Evolutionary conservation across 2,888 invertebrate genomes (phyloP), one percentile per base, ranked within the genome.

Genomic region (Caenorhabditis sinica): DNA sequence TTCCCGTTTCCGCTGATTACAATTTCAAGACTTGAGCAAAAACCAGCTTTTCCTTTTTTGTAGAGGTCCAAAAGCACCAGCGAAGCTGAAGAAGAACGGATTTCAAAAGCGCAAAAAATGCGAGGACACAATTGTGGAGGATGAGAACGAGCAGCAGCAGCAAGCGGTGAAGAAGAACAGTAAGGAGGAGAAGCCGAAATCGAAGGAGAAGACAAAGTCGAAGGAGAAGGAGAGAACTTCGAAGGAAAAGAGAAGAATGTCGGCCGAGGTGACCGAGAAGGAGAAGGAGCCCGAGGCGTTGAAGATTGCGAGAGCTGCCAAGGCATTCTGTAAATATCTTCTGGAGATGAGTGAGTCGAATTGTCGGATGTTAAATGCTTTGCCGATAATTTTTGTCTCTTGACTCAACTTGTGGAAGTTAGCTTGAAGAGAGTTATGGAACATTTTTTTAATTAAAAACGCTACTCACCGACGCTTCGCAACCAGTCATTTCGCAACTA

Each of bases 341-440:
- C 15, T 73, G 1, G 61, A 61, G 30, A 73, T 61, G 45, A 73
- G 73, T 73, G 33, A 73, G 73, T 51, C 33, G 49, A 17, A 43
- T 15, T 15, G 15, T 13, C 11, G 17, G 40, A 40, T 13, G 13
- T 13, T 40, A 13, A 36, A 36, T 8, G 5, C 5, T 36, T 36
- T n/a, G n/a, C n/a, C n/a, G n/a, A n/a, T 33, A 33, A 8, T 33
- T 33, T 33, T 33, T 33, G n/a, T n/a, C n/a, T n/a, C n/a, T n/a
- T n/a, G n/a, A n/a, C n/a, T n/a, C n/a, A n/a, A n/a, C n/a, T n/a
- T n/a, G n/a, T n/a, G n/a, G n/a, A n/a, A n/a, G n/a, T n/a, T n/a
- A n/a, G n/a, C n/a, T n/a, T n/a, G n/a, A n/a, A n/a, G n/a, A n/a
- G n/a, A n/a, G n/a, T n/a, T n/a, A n/a, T n/a, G n/a, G n/a, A n/a